Base-by-base conservation (phyloP, 2,888 invertebrate genomes). In the Amphimallon solstitiale region DNA sequence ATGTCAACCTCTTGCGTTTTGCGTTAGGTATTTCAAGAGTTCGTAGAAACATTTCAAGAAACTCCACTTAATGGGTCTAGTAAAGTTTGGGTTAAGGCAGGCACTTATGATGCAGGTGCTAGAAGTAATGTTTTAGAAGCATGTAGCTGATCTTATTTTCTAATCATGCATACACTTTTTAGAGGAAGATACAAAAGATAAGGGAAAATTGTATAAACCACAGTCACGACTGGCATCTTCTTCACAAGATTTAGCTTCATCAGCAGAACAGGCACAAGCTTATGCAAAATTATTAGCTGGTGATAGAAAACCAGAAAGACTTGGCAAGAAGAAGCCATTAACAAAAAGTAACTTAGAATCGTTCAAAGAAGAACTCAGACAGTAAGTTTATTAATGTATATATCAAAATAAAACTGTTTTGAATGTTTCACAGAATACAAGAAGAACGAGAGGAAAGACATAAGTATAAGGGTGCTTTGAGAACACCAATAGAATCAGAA, bases 21-120 rank as follows among this genome's bases (percentile, higher is more conserved):
- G 29, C 6, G 29, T 7, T 75, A 92, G 91, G 97, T 94, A 0
- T 98, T 96, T 82, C 94, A 97, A 86, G 97, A 98, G 81, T 98
- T 98, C 86, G 95, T 98, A 45, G 96, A 95, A 73, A 95, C 97
- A 5, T 98, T 98, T 83, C 95, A 96, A 87, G 96, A 96, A 74
- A 88, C 90, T 0, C 91, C 93, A 0, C 88, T 89, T 60, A 87
- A 88, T 74, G 89, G 92, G 12, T 88, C 90, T 6, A 86, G 86
- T 51, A 98, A 97, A 84, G 92, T 97, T 45, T 99, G 99, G 96
- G 94, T 99, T 4, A 96, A 98, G 84, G 98, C 98, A 65, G 98
- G 97, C 61, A 95, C 97, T 0, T 98, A 98, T 77, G 96, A 97
- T 89, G 95, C 96, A 54, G 95, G 95, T 21, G 92, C 94, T 70